Conservation (phyloP, 2,888 invertebrate genomes). For the Luffia ferchaultella region DNA sequence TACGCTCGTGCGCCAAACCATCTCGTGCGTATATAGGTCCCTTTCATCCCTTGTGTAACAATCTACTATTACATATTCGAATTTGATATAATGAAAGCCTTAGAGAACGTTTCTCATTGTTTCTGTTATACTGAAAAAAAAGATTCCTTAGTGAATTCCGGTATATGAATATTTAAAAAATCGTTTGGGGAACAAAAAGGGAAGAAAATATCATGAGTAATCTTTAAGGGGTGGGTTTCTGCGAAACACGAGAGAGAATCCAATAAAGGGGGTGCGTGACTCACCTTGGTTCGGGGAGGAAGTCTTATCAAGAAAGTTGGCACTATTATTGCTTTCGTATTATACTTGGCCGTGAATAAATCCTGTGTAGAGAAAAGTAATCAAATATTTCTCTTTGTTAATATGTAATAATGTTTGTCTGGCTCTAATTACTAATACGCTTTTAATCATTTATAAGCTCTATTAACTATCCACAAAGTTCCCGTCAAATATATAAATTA, state of each 20-base stretch:
- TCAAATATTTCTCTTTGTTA: neutral
- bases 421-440: too few species aligned
- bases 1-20: neutral
- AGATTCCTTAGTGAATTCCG: too few species aligned
- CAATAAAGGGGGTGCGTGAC: slow-evolving; percentile 6
- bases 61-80: too few species aligned
- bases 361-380: neutral
- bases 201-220: neutral
- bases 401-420: neutral
- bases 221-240: slow-evolving; percentile 1
- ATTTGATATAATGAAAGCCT: neutral
- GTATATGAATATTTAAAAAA: neutral
- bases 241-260: slow-evolving; percentile 4
- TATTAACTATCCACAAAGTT: too few species aligned
- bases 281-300: neutral
- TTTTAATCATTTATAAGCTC: too few species aligned
- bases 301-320: neutral
- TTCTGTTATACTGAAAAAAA: neutral
- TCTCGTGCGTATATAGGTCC: neutral
- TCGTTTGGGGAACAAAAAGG: neutral
- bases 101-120: neutral
- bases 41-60: neutral
- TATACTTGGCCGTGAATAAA: neutral
- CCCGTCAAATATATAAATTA: neutral
- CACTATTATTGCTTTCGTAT: neutral